phyloP scores from a whole-genome alignment of 2,113 vertebrate species.

The Gymnarchus niloticus region DNA sequence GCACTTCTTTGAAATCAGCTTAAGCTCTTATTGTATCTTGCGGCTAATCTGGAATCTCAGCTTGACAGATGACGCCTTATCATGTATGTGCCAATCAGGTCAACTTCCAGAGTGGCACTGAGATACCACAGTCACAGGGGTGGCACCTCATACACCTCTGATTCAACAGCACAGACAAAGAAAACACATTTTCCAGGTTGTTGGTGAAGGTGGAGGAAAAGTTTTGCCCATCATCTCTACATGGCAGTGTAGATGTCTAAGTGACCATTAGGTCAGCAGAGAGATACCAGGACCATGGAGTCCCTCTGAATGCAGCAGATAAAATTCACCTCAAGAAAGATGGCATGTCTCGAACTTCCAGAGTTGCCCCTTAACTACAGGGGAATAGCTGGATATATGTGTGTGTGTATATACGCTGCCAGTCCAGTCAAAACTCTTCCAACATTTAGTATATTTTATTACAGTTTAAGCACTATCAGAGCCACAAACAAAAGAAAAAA shows the following conservation, averaged over 20 bases:
- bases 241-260: neutral
- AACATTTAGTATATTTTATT: no score
- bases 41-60: slow-evolving; percentile 14
- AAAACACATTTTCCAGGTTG: neutral
- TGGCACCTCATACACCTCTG: neutral
- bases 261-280: neutral
- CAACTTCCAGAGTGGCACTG: neutral
- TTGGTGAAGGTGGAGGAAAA: neutral
- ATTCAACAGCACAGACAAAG: neutral
- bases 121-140: neutral
- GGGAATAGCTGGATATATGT: no score
- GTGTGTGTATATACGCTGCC: no score
- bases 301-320: neutral
- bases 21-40: slow-evolving; percentile 25
- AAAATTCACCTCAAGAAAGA: neutral
- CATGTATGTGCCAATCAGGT: neutral
- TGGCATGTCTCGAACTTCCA: neutral
- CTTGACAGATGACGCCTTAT: slow-evolving; percentile 16
- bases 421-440: no score
- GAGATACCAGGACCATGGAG: neutral
- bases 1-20: slow-evolving; percentile 8
- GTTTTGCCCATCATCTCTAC: neutral
- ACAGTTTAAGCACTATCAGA: no score
- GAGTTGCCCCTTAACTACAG: no score
- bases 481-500: no score